Conservation (phyloP, 2,888 invertebrate genomes). For the Empis livida region DNA sequence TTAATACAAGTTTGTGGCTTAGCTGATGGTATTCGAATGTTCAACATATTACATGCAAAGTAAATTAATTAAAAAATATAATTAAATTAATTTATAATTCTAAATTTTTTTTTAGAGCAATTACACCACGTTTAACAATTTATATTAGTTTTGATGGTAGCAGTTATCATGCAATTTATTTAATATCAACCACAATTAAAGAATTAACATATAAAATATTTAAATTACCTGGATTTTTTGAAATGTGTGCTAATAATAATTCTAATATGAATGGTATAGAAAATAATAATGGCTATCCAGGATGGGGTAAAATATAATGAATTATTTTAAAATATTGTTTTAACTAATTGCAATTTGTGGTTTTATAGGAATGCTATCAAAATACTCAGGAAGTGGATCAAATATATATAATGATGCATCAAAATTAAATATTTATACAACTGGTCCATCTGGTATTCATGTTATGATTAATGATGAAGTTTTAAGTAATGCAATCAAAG, state of each 20-base stretch:
- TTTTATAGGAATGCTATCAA: constrained; percentile 27
- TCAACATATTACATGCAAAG: constrained; percentile 79
- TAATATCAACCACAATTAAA: constrained; percentile 50
- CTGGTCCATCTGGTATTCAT: constrained; percentile 74
- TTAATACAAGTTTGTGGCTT: constrained; percentile 88
- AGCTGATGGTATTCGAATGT: constrained; percentile 86
- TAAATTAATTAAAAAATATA: constrained; percentile 27
- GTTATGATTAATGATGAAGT: constrained; percentile 77
- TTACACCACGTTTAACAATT: constrained; percentile 66
- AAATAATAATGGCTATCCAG: constrained; percentile 13
- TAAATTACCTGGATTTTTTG: constrained; percentile 41
- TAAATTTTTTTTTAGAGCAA: constrained; percentile 37
- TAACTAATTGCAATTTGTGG: background rate
- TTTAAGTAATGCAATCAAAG: constrained; percentile 62
- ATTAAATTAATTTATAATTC: background rate
- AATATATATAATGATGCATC: constrained; percentile 39
- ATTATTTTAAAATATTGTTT: too few species aligned
- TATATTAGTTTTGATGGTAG: constrained; percentile 62
- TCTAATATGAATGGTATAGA: constrained; percentile 17
- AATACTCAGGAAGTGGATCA: constrained; percentile 36
- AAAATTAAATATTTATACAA: constrained; percentile 51
- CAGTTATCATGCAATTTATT: constrained; percentile 68
- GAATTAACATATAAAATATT: constrained; percentile 56
- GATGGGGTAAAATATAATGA: constrained; percentile 13
- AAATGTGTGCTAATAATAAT: constrained; percentile 26